Evolutionary conservation across 2,797 vertebrate genomes (phyloP).

Genomic region (Leuciscus waleckii): DNA sequence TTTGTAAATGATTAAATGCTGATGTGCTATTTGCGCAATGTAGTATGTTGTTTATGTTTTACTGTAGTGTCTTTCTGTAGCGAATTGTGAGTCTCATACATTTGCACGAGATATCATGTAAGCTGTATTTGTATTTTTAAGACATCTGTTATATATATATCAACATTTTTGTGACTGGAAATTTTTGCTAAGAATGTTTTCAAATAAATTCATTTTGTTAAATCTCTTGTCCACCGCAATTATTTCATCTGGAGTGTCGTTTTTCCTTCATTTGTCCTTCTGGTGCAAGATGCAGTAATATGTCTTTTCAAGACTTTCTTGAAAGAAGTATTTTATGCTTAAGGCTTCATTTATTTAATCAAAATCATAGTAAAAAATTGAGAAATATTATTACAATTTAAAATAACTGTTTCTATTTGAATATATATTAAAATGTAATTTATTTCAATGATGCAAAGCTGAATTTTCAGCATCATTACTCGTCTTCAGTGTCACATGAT

Average conservation of each 20-base stretch:
- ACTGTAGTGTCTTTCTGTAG: background rate
- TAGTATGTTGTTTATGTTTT: background rate
- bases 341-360: background rate
- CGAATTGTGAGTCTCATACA: background rate
- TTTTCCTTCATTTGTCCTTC: background rate
- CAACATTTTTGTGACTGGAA: background rate
- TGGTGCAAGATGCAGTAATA: background rate
- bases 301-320: background rate
- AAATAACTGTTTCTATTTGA: background rate
- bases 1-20: background rate
- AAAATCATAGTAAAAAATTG: background rate
- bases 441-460: background rate
- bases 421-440: background rate
- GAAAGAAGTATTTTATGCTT: background rate
- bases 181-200: background rate
- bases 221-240: background rate
- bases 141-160: background rate
- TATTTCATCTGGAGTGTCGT: background rate
- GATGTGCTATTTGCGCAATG: background rate
- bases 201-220: conserved; percentile 8
- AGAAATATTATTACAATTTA: background rate
- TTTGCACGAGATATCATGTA: background rate
- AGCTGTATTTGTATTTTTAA: background rate
- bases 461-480: background rate
- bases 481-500: background rate